phyloP scores from a whole-genome alignment of 2,113 vertebrate genomes.

The Oostethus manadensis region DNA sequence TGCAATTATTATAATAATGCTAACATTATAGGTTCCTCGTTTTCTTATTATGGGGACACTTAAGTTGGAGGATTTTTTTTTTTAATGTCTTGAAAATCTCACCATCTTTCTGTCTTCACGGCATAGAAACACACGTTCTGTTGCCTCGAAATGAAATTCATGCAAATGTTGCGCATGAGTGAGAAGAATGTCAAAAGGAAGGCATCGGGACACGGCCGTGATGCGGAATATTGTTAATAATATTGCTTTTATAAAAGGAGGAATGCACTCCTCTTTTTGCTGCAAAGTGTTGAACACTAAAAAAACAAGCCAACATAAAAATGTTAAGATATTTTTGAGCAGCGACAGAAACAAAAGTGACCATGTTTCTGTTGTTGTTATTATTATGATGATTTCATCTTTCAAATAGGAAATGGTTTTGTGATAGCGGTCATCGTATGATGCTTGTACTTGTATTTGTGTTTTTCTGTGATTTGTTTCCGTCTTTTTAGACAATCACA shows the following conservation, averaged over 20 bases:
- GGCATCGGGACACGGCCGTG: constrained; percentile 58
- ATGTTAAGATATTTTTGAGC: constrained; percentile 75
- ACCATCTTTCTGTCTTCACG: constrained; percentile 48
- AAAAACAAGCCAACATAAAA: constrained; percentile 79
- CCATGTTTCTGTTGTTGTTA: constrained; percentile 58
- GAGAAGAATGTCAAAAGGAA: constrained; percentile 61
- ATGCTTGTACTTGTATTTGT: constrained; percentile 80
- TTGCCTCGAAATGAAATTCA: constrained; percentile 66
- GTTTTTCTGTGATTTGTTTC: constrained; percentile 77
- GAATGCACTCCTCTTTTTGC: constrained; percentile 69
- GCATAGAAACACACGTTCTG: constrained; percentile 56
- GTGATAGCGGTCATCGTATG: constrained; percentile 75
- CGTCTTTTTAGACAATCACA: constrained; percentile 82
- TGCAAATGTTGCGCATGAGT: constrained; percentile 60
- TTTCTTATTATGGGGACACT: constrained; percentile 72
- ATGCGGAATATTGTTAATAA: constrained; percentile 73
- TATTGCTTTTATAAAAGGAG: constrained; percentile 69
- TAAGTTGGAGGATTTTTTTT: constrained; percentile 62
- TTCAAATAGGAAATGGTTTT: constrained; percentile 70
- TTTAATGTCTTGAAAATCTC: constrained; percentile 58
- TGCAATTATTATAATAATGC: constrained; percentile 71
- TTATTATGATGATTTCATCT: constrained; percentile 29
- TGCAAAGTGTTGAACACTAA: constrained; percentile 84
- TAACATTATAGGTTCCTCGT: constrained; percentile 74
- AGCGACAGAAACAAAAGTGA: constrained; percentile 56